Evolutionary conservation across 2,797 vertebrate genomes (phyloP).

Genomic region (Dicrostonyx torquatus): DNA sequence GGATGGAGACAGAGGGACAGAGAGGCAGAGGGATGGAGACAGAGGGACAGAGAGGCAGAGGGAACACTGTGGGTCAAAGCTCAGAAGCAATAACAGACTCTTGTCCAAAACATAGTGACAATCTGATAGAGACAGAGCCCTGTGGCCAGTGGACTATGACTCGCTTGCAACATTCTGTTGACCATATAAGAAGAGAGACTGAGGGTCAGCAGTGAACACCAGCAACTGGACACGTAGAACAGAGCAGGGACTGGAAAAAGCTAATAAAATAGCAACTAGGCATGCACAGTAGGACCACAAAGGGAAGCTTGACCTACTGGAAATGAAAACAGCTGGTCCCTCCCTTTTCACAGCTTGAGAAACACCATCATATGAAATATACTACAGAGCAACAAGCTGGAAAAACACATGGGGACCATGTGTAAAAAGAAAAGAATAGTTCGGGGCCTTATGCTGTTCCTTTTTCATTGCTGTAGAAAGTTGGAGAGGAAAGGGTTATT

Average conservation of each 20-base stretch:
- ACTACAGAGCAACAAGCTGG: background rate
- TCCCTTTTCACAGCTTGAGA: background rate
- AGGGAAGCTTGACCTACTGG: background rate
- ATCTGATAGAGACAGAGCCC: background rate
- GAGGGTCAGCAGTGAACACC: background rate
- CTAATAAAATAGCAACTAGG: background rate
- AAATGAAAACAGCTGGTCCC: background rate
- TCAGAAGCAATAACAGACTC: background rate
- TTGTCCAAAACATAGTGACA: background rate
- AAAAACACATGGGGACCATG: background rate
- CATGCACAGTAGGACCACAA: background rate
- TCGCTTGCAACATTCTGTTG: background rate
- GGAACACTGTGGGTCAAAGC: background rate
- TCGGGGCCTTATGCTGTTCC: background rate
- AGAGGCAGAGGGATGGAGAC: background rate
- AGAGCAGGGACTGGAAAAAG: background rate
- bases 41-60: background rate
- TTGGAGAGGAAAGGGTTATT: background rate
- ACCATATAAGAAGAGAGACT: background rate
- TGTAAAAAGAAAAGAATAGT: background rate
- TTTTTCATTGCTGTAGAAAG: background rate
- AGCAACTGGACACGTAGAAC: background rate
- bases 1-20: background rate
- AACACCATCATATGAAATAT: background rate
- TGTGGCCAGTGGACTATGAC: background rate